phyloP scores from a whole-genome alignment of 2,113 vertebrate species.

The Coryphaenoides rupestris region DNA sequence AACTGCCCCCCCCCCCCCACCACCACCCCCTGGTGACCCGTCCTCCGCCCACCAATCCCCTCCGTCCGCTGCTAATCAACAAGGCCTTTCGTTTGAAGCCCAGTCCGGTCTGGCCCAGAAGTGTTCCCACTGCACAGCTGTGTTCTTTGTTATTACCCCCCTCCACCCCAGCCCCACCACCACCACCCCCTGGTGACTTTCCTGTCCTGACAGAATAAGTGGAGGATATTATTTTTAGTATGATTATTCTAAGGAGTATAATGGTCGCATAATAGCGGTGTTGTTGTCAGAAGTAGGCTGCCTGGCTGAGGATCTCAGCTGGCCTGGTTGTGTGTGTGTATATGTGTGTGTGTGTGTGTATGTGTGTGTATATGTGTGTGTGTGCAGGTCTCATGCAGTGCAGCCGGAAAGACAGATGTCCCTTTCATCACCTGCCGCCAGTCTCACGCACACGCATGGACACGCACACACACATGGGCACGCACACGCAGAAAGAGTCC shows the following conservation, averaged over 20 bases:
- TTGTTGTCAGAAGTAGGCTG: constrained; percentile 22
- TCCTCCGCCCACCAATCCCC: not conserved
- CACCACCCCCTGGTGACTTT: constrained; percentile 29
- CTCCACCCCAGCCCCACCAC: no score
- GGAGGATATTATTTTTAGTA: constrained; percentile 61
- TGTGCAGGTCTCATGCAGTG: constrained; percentile 39
- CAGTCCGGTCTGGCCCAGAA: constrained; percentile 17
- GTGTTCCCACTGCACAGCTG: constrained; percentile 25
- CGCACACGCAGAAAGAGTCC: constrained; percentile 7
- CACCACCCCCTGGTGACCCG: constrained; percentile 14
- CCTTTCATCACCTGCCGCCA: constrained; percentile 62
- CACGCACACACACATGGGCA: not conserved
- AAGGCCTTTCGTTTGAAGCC: constrained; percentile 43
- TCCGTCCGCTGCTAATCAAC: constrained; percentile 10
- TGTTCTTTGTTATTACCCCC: constrained; percentile 52
- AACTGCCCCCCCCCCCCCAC: constrained; percentile 20
- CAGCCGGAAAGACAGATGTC: constrained; percentile 52
- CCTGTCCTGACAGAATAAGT: constrained; percentile 54
- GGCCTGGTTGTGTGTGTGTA: no score
- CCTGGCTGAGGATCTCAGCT: constrained; percentile 23
- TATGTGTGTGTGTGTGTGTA: no score
- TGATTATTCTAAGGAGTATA: constrained; percentile 21
- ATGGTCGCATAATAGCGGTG: no score
- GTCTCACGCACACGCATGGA: no score
- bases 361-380: no score